These are phyloP conservation scores for Popillia japonica DNA, from an alignment of 1,140 invertebrate species.

Conservation along the genomic window DNA sequence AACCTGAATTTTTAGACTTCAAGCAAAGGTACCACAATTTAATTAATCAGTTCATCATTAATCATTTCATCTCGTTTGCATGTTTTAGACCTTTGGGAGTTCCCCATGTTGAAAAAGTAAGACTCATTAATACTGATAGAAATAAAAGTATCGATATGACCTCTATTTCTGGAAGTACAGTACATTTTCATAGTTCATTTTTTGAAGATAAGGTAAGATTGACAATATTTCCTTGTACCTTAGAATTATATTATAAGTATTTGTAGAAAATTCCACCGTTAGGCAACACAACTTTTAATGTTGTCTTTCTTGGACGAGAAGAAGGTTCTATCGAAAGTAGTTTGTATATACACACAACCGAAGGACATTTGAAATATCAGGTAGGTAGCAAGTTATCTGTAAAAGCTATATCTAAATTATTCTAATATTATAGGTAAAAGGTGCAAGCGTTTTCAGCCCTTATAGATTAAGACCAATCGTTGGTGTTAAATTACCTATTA, in stretches of 20 bases:
- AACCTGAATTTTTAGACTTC: slow-evolving; percentile 73
- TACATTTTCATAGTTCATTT: slow-evolving; percentile 92
- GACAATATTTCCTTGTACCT: slow-evolving; percentile 37
- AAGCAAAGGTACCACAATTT: slow-evolving; percentile 68
- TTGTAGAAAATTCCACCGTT: slow-evolving; percentile 82
- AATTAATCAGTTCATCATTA: not conserved
- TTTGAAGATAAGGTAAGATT: slow-evolving; percentile 84
- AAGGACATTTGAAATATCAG: slow-evolving; percentile 84
- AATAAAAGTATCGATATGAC: slow-evolving; percentile 79
- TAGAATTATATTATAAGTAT: not conserved
- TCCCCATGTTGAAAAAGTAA: slow-evolving; percentile 81
- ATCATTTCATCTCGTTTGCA: not conserved
- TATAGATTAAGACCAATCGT: slow-evolving; percentile 90
- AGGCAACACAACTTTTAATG: slow-evolving; percentile 93
- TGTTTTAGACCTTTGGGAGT: slow-evolving; percentile 79
- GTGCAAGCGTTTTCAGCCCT: slow-evolving; percentile 83
- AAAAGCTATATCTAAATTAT: slow-evolving; percentile 37
- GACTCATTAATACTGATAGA: slow-evolving; percentile 79
- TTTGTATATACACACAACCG: slow-evolving; percentile 92
- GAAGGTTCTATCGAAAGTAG: slow-evolving; percentile 88
- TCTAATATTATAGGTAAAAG: slow-evolving; percentile 75
- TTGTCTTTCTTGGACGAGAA: slow-evolving; percentile 92
- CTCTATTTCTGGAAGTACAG: slow-evolving; percentile 86
- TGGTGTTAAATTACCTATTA: slow-evolving; percentile 88
- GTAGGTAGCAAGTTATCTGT: slow-evolving; percentile 60